A percentile compares a stretch with the other conserved stretches of the same genome.
Evolutionary conservation across 2,113 vertebrate species (phyloP).

Genomic region (Eulacestoma nigropectus): DNA sequence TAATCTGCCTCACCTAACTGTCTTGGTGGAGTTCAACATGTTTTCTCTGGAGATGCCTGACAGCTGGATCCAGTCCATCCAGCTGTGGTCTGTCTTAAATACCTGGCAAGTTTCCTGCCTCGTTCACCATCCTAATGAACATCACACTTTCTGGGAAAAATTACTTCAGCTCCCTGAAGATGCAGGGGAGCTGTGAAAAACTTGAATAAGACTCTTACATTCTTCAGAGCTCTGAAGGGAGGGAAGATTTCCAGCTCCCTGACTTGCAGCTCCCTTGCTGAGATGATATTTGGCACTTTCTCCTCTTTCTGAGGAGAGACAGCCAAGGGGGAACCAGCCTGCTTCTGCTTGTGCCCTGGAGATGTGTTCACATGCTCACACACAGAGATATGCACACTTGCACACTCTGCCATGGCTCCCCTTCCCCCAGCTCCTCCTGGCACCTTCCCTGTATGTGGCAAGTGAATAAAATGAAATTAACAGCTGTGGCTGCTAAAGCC

Average conservation of each 20-base stretch:
- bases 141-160: not conserved
- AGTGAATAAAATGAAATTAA: not conserved
- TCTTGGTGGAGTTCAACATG: not conserved
- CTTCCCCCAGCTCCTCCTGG: not conserved
- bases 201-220: not conserved
- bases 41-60: not conserved
- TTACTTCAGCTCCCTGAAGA: conserved; percentile 1
- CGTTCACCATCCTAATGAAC: not conserved
- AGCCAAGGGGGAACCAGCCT: not conserved
- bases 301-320: not conserved
- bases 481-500: not conserved
- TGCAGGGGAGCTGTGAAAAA: not conserved
- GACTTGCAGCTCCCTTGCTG: conserved; percentile 20
- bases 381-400: not conserved
- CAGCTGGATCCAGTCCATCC: not conserved
- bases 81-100: not conserved
- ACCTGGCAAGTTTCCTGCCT: not conserved
- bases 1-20: not conserved
- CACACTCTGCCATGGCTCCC: not conserved
- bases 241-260: conserved; percentile 19
- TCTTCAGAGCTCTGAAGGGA: not conserved
- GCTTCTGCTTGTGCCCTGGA: not conserved
- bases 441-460: rapidly evolving
- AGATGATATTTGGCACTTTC: conserved; percentile 25
- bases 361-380: not conserved